These are phyloP conservation scores for Lycaon pictus DNA, from an alignment of 2,113 vertebrate genomes.

Conservation along the genomic window DNA sequence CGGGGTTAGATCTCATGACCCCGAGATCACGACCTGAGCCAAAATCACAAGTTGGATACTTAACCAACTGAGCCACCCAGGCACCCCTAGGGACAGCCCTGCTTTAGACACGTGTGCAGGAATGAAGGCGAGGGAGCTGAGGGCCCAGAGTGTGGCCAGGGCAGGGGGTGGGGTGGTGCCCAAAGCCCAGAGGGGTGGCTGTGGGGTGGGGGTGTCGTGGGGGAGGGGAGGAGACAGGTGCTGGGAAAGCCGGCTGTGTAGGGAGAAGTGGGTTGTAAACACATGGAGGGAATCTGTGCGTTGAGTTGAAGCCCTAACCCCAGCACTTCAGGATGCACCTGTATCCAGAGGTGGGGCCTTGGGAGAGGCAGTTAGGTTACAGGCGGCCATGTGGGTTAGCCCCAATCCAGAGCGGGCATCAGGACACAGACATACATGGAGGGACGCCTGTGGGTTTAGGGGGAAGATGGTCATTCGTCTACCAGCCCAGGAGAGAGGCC, in stretches of 20 bases:
- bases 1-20: too few relatives aligned
- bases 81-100: neutral
- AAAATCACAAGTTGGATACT: neutral
- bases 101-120: neutral
- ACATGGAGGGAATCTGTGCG: neutral
- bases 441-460: neutral
- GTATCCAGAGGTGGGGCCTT: neutral
- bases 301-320: neutral
- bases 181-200: neutral
- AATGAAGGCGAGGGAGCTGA: neutral
- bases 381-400: neutral
- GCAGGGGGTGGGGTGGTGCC: neutral
- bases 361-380: neutral
- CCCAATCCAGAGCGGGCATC: neutral
- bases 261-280: neutral
- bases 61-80: neutral
- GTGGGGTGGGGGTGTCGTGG: neutral
- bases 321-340: neutral
- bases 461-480: neutral
- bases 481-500: neutral
- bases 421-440: neutral
- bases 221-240: neutral
- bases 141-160: neutral
- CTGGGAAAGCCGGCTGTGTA: neutral
- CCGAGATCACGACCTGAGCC: neutral